Base-by-base conservation (phyloP, 2,888 invertebrate species). In the Leptopilina myrica region DNA sequence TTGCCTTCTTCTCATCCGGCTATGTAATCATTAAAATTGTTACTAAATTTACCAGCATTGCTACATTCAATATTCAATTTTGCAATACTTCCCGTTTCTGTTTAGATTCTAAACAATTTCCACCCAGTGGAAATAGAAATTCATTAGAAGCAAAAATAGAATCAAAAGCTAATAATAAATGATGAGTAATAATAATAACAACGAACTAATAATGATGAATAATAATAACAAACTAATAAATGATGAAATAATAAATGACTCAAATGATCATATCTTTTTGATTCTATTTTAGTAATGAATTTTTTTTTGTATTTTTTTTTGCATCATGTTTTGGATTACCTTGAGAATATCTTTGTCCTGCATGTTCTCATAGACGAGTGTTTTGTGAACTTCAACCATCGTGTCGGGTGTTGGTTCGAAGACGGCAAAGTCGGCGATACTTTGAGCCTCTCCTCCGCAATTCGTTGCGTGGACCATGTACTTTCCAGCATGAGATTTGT, bases 381-480 rank as follows among this genome's bases (percentile, higher is more conserved):
- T 95, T 90, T 95, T 95, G 59, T 95, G 94, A 69, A 94, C 94
- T 90, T 95, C 95, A 15, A 94, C 93, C 94, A 94, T 94, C 14
- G 94, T 94, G 83, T 95, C 95, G 0, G 95, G 95, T 6, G 95
- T 94, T 76, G 95, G 94, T 87, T 95, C 95, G 82, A 95, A 93
- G 56, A 96, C 95, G 79, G 95, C 94, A 84, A 96, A 95, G 88
- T 96, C 96, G 9, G 96, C 96, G 83, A 95, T 95, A 91, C 96
- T 96, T 89, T 95, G 95, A n/a, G 96, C 96, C 92, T 96, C 96
- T n/a, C 96, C 96, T 20, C 95, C 96, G 76, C 94, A 93, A 89
- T 96, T 96, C 0, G 93, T 93, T 11, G 96, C 96, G 84, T 93
- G 93, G 14, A 95, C 95, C 94, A 95, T 95, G 87, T 95, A 96